Percentiles rank a stretch among this genome's conserved stretches.
Evolutionary conservation across 2,797 vertebrate genomes (phyloP).

Genomic region (Anas flavirostris): DNA sequence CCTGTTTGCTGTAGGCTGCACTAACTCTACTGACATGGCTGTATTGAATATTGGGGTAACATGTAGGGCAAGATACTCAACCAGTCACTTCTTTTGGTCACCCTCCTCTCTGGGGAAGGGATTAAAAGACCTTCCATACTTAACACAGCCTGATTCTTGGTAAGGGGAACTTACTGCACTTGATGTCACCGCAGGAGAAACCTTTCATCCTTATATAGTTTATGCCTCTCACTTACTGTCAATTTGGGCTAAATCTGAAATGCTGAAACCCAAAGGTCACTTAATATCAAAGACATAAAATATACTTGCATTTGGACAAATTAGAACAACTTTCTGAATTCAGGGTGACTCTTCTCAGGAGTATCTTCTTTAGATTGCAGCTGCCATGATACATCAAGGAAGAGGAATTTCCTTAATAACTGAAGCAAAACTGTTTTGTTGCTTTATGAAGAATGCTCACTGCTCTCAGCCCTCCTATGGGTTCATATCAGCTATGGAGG

Average conservation of each 20-base stretch:
- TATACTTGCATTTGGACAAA: not conserved
- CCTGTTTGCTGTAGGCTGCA: not conserved
- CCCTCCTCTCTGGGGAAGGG: not conserved
- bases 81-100: not conserved
- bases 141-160: not conserved
- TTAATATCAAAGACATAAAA: slow-evolving; percentile 25
- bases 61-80: not conserved
- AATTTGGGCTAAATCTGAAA: not conserved
- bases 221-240: not conserved
- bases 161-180: not conserved
- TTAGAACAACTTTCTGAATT: not conserved
- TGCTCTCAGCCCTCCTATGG: not conserved
- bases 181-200: not conserved
- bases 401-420: slow-evolving; percentile 28
- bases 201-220: not conserved
- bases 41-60: not conserved
- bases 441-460: not conserved
- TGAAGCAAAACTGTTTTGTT: not conserved
- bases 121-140: not conserved
- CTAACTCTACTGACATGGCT: not conserved
- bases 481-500: not conserved
- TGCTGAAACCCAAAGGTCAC: not conserved
- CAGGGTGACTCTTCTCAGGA: not conserved
- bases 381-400: not conserved
- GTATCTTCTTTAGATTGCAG: not conserved